Percentiles rank a stretch among this genome's conserved stretches.
phyloP scores from a whole-genome alignment of 2,797 vertebrate genomes.

The Spondyliosoma cantharus region DNA sequence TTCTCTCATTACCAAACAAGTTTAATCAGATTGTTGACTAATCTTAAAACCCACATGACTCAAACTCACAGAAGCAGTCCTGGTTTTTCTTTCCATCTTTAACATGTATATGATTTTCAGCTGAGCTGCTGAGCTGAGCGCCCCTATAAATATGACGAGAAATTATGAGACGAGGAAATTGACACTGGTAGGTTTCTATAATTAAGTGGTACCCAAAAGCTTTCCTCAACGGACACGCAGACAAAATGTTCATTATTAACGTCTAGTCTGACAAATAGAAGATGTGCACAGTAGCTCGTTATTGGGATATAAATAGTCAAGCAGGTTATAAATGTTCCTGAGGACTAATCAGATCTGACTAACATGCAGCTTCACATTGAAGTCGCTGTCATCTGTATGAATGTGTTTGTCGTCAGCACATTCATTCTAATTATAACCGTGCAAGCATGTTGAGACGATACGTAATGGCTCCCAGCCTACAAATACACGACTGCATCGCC shows the following conservation, averaged over 20 bases:
- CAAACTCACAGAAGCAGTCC: no score
- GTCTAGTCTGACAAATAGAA: background rate
- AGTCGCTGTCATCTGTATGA: background rate
- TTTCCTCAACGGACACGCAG: background rate
- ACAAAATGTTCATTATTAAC: background rate
- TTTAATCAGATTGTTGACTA: no score
- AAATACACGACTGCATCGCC: constrained; percentile 23
- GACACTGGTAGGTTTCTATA: background rate
- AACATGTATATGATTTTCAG: no score
- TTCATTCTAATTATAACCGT: constrained; percentile 26
- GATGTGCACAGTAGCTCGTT: background rate
- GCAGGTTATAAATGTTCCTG: background rate
- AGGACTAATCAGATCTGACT: constrained; percentile 12
- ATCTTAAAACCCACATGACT: no score
- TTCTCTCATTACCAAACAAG: no score
- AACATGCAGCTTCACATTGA: constrained; percentile 10
- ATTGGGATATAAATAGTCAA: background rate
- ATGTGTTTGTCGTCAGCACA: constrained; percentile 14
- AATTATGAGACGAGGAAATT: background rate
- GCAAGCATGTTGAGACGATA: constrained; percentile 28
- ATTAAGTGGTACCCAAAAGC: background rate
- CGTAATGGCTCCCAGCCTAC: constrained; percentile 14
- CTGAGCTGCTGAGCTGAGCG: no score
- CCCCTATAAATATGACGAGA: no score
- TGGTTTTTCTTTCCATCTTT: no score